phyloP scores from a whole-genome alignment of 2,888 invertebrate species.

The Troglohyphantes excavatus region DNA sequence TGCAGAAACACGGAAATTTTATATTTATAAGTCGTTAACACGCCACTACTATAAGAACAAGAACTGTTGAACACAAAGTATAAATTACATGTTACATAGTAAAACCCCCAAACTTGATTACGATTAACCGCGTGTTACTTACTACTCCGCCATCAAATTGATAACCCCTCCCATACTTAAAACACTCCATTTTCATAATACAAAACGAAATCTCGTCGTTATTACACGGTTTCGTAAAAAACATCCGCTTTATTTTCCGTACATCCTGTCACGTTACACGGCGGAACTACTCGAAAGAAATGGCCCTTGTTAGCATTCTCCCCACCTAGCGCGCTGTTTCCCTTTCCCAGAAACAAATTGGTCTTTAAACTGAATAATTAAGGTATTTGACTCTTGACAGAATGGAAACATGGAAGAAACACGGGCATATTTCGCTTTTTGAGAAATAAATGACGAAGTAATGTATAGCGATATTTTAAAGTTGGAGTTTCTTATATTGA shows the following conservation, averaged over 20 bases:
- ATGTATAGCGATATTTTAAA: neutral
- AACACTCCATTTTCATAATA: neutral
- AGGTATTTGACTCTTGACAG: neutral
- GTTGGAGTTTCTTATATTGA: neutral
- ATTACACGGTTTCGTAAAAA: neutral
- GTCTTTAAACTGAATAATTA: conserved; percentile 2
- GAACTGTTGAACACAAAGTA: no score
- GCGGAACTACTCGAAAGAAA: no score
- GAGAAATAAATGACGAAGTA: neutral
- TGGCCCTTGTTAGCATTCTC: neutral
- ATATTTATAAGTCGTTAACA: no score
- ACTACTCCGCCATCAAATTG: neutral
- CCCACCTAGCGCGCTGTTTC: neutral
- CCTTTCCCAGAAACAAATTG: neutral
- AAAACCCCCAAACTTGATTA: neutral
- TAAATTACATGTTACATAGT: neutral
- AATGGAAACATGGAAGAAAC: neutral
- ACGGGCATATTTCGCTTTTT: neutral
- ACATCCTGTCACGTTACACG: neutral
- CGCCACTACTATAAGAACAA: no score
- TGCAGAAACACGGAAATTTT: no score
- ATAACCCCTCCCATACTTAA: neutral
- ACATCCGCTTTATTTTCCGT: neutral
- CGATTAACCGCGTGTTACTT: neutral
- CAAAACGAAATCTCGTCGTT: neutral